These are phyloP conservation scores for Dicrostonyx torquatus DNA, from an alignment of 2,797 vertebrate species.

Conservation along the genomic window DNA sequence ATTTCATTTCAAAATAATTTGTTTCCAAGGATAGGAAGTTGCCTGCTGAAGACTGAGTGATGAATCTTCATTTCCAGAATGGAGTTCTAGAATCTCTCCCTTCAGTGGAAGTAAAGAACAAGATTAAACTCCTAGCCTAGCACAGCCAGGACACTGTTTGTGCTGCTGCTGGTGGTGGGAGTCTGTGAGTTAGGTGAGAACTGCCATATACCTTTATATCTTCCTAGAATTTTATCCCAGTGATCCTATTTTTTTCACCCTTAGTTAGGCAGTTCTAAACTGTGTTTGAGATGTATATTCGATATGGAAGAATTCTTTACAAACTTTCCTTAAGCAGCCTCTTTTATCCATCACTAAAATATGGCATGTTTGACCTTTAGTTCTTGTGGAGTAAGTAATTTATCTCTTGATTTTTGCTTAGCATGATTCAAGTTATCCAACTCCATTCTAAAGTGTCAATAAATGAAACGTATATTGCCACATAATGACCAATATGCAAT, in stretches of 20 bases:
- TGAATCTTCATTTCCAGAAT: neutral
- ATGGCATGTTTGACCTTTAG: neutral
- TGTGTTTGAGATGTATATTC: neutral
- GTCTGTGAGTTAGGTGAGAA: neutral
- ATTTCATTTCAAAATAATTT: neutral
- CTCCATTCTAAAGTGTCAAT: neutral
- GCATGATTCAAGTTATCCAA: constrained; percentile 23
- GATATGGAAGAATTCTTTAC: neutral
- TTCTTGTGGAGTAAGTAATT: constrained; percentile 42
- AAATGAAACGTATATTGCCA: neutral
- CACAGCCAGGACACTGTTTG: neutral
- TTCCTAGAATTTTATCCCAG: neutral
- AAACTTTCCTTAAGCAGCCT: neutral
- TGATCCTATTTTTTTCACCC: neutral
- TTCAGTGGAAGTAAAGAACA: neutral
- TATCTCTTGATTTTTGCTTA: constrained; percentile 20
- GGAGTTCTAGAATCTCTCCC: neutral
- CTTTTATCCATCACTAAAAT: neutral
- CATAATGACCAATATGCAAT: neutral
- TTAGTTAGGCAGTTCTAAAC: constrained; percentile 6
- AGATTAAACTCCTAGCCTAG: neutral
- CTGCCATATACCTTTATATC: neutral
- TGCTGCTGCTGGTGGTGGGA: neutral
- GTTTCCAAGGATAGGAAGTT: neutral
- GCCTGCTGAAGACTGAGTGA: neutral